Evolutionary conservation across 2,888 invertebrate species (phyloP), one percentile per base, ranked within the genome.

Genomic region (Diaperis boleti): DNA sequence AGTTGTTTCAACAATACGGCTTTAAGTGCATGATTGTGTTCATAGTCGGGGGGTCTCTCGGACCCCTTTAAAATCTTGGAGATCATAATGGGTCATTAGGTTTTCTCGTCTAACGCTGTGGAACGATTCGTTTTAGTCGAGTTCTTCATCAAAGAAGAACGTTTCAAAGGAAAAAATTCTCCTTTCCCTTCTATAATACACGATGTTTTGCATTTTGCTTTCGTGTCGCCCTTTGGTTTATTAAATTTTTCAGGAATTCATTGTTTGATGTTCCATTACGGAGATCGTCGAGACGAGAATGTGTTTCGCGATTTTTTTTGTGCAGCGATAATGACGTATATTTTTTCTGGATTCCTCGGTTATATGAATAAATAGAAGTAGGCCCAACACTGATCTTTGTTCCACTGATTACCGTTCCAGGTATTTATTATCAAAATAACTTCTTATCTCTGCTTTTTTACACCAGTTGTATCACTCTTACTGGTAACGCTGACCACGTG

Each of bases 71-170:
- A 64, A 60, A 60, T 55, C 59, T 44, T 49, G 54, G 31, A 60
- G 56, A 64, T 55, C 60, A 55, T 60, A 64, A 64, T 64, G 64
- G 64, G 42, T 60, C 64, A 64, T 64, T 64, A 64, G 49, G 59
- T 64, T 60, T 64, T 49, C 52, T 45, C 59, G 50, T 50, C 22
- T 62, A 56, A 62, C 50, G 42, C 39, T 44, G 35, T 45, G 59
- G 39, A 62, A 62, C 52, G 62, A 52, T 44, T 57, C 44, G 52
- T 50, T 29, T 18, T 18, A 29, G 44, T 39, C 10, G 33, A 55
- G 39, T 55, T 39, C 47, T 49, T 59, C 47, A 54, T 54, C 41
- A 59, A 63, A 47, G 18, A 26, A 17, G 11, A 45, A 5, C 22
- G 11, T 50, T 35, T 35, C 37, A 22, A 54, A 52, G 37, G 35